Percentiles rank a stretch among this genome's conserved stretches.
Evolutionary conservation across 2,113 vertebrate species (phyloP).

Genomic region (Copsychus sechellarum): DNA sequence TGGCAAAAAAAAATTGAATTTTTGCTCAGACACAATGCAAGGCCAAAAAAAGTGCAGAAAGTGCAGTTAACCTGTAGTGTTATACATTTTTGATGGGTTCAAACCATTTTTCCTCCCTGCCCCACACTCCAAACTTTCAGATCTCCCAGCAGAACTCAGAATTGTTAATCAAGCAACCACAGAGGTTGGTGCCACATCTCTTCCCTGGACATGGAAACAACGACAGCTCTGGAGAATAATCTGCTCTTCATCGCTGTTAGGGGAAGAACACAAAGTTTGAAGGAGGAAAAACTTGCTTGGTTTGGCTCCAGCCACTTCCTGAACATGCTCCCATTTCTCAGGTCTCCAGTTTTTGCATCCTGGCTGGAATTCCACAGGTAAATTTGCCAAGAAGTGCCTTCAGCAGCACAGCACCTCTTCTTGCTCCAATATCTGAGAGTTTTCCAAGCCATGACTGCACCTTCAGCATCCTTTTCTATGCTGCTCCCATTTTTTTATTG

Average conservation of each 20-base stretch:
- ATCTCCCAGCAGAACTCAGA: neutral
- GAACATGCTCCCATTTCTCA: fast-evolving
- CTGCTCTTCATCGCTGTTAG: fast-evolving
- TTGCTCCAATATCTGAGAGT: neutral
- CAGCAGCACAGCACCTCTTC: neutral
- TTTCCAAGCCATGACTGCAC: neutral
- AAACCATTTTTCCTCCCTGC: neutral
- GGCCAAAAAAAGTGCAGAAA: neutral
- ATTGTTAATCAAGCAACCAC: neutral
- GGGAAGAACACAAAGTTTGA: neutral
- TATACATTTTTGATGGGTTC: neutral
- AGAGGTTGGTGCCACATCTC: neutral
- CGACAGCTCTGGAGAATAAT: neutral
- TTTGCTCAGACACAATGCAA: neutral
- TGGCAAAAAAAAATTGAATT: neutral
- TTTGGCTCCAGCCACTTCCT: neutral
- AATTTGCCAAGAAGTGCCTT: constrained; percentile 19
- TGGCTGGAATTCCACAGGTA: neutral
- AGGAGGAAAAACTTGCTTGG: neutral
- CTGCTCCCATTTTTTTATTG: neutral
- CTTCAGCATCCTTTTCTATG: neutral
- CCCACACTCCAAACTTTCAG: neutral
- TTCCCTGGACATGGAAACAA: fast-evolving
- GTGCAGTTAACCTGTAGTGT: fast-evolving
- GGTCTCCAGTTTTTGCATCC: neutral